Evolutionary conservation across 2,113 vertebrate species (phyloP).

Genomic region (Rhineura floridana): DNA sequence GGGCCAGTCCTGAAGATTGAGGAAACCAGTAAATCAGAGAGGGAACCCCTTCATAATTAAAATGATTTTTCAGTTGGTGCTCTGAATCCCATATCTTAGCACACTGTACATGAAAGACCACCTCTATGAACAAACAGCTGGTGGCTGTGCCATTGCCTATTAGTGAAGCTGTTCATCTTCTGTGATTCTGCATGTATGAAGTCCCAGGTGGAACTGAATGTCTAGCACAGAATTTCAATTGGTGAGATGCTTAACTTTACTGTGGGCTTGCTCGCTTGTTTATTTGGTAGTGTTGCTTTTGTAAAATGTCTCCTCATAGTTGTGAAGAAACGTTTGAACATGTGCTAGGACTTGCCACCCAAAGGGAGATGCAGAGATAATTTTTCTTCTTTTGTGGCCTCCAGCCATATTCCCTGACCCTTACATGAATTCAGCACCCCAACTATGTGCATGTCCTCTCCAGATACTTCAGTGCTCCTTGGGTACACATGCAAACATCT

Average conservation of each 20-base stretch:
- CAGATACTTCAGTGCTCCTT: neutral
- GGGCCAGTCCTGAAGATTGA: neutral
- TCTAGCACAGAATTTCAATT: constrained; percentile 6
- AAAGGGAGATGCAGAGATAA: neutral
- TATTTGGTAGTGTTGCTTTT: neutral
- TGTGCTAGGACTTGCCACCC: neutral
- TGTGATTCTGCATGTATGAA: neutral
- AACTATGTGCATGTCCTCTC: neutral
- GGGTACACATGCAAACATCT: neutral
- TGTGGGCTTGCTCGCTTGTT: neutral
- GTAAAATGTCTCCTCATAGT: neutral
- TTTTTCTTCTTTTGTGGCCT: neutral
- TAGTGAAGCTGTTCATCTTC: neutral
- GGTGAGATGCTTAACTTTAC: neutral
- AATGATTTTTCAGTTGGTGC: neutral
- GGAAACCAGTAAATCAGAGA: neutral
- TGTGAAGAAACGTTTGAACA: neutral
- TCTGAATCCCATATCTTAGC: neutral
- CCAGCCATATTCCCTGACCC: neutral
- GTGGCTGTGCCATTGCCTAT: neutral
- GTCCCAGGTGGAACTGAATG: neutral
- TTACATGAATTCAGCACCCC: neutral
- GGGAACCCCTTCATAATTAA: neutral
- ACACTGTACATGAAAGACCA: neutral
- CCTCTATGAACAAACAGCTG: neutral